Conservation (phyloP, 1,140 invertebrate species). For the Zaprionus camerounensis region DNA sequence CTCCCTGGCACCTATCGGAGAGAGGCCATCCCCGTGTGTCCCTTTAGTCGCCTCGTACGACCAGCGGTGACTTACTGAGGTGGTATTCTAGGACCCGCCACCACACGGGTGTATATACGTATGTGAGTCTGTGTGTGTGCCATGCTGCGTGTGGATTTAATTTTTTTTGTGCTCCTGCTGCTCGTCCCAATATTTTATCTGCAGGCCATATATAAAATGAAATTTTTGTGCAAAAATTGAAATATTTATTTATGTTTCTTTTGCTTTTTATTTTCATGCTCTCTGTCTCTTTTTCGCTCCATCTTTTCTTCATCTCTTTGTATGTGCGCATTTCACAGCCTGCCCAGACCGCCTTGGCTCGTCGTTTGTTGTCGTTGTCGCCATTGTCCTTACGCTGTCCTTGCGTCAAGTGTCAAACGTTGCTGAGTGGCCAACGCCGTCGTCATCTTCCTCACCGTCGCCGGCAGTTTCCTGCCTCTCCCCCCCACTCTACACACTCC, state of each 20-base stretch:
- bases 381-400: slow-evolving; percentile 78
- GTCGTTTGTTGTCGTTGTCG: slow-evolving; percentile 47
- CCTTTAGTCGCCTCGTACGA: no score
- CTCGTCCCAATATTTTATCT: slow-evolving; percentile 67
- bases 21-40: no score
- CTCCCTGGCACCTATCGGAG: no score
- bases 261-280: slow-evolving; percentile 5
- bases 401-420: slow-evolving; percentile 79
- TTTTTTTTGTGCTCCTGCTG: slow-evolving; percentile 46
- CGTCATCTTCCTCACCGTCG: slow-evolving; percentile 60
- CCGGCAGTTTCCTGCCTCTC: slow-evolving; percentile 60
- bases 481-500: not conserved
- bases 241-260: slow-evolving; percentile 70
- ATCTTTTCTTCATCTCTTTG: slow-evolving; percentile 17
- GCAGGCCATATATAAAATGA: slow-evolving; percentile 51
- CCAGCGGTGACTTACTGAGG: no score
- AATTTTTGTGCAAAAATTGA: slow-evolving; percentile 69
- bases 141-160: slow-evolving; percentile 66
- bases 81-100: no score
- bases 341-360: not conserved
- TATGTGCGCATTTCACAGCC: slow-evolving; percentile 39
- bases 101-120: no score
- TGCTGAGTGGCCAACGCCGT: slow-evolving; percentile 76
- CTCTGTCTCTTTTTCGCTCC: not conserved
- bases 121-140: not conserved